phyloP scores from a whole-genome alignment of 2,888 invertebrate genomes.

The Phorcus lineatus region DNA sequence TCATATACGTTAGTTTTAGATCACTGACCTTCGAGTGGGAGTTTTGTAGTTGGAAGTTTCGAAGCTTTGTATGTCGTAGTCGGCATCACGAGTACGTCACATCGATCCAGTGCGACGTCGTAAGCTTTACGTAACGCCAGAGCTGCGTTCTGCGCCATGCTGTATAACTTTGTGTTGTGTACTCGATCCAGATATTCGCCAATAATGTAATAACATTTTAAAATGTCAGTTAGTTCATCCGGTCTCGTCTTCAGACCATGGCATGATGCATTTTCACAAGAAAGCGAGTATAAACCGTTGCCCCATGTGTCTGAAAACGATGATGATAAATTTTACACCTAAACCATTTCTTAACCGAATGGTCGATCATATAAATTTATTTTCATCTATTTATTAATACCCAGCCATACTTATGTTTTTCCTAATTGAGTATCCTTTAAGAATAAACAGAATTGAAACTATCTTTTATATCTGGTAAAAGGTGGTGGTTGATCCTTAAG shows the following conservation, averaged over 20 bases:
- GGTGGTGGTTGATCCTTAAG: too few relatives aligned
- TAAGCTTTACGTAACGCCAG: conserved; percentile 48
- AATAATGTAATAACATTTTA: conserved; percentile 38
- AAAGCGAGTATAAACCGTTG: background rate
- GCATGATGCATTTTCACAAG: conserved; percentile 41
- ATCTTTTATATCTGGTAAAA: too few relatives aligned
- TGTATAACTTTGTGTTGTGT: conserved; percentile 50
- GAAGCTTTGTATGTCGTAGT: conserved; percentile 54
- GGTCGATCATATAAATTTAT: too few relatives aligned
- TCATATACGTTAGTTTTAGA: too few relatives aligned
- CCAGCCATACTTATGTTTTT: too few relatives aligned
- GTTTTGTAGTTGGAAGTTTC: conserved; percentile 34
- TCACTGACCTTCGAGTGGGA: background rate
- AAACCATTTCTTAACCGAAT: too few relatives aligned
- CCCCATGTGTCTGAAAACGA: too few relatives aligned
- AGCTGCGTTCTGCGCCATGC: conserved; percentile 48
- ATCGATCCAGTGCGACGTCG: conserved; percentile 51
- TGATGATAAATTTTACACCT: background rate
- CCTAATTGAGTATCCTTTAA: too few relatives aligned
- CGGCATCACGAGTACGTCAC: conserved; percentile 64
- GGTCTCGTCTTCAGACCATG: conserved; percentile 36
- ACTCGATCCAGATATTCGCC: conserved; percentile 43
- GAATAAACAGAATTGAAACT: too few relatives aligned
- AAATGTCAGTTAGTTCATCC: conserved; percentile 35
- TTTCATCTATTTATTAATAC: too few relatives aligned